Base-by-base conservation (phyloP, 2,797 vertebrate species). In the Tenualosa ilisha region DNA sequence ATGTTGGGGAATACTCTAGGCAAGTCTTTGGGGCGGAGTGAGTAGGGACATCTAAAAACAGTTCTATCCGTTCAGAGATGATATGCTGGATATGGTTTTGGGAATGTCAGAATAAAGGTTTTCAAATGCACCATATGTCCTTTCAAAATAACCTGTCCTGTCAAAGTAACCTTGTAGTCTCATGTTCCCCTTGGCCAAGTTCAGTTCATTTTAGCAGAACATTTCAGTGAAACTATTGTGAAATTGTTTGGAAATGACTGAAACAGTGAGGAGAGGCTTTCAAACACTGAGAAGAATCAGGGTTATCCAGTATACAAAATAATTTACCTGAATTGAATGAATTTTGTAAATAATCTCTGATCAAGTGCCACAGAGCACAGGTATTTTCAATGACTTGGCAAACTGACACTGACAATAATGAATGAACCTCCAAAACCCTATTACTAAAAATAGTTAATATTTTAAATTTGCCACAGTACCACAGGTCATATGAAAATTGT, bases 1-100 rank as follows among this genome's bases (percentile, higher is more conserved):
- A 84, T 43, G n/a, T 65, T 1, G 12, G 37, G 17, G 63, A 84
- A 84, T 84, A 84, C 83, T 75, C 65, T 46, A 75, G 83, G 83
- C 72, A 84, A 40, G 54, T 17, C 9, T 59, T 46, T 46, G 3
- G 31, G 37, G 68, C 56, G 24, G 82, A 51, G 11, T 51, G 50
- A 51, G 1, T 8, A 54, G 6, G 82, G 3, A 2, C 31, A 37
- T 56, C 15, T 15, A 20, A 56, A 17, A 15, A n/a, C 26, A 15
- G 13, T 51, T 51, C 50, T 0, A 51, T 51, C 50, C 50, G 8
- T 51, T 51, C 11, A 51, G 50, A 51, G 50, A 51, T 51, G 46
- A 46, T 46, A 4, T 46, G 3, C 46, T 46, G 46, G 46, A 46
- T 46, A 46, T 46, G 50, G 50, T 9, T 51, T 51, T 9, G 7